Evolutionary conservation across 2,113 vertebrate genomes (phyloP).

Genomic region (Platanista minor): DNA sequence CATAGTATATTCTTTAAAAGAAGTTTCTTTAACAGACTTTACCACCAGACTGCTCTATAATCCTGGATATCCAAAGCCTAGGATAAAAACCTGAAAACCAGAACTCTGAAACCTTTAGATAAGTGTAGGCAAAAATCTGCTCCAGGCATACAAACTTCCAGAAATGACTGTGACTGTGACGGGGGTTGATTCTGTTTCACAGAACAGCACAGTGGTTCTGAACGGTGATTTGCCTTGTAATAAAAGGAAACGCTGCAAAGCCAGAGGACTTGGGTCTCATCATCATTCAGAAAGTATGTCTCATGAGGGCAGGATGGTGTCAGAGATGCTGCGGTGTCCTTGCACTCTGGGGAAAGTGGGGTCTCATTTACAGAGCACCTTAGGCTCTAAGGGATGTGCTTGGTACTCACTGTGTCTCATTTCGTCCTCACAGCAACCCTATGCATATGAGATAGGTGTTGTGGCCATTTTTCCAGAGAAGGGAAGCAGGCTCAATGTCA

Average conservation of each 20-base stretch:
- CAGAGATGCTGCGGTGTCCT: background rate
- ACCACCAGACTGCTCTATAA: background rate
- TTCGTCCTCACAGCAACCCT: background rate
- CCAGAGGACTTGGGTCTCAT: background rate
- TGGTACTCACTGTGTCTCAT: background rate
- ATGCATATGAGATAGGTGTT: background rate
- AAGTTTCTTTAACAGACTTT: background rate
- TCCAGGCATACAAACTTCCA: background rate
- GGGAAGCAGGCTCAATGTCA: background rate
- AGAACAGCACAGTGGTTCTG: background rate
- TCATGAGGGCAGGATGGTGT: background rate
- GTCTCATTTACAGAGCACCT: background rate
- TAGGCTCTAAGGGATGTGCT: background rate
- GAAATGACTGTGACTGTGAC: fast-evolving
- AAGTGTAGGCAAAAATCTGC: background rate
- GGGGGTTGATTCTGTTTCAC: background rate
- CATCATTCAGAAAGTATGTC: background rate
- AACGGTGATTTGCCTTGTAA: background rate
- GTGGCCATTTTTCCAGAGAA: background rate
- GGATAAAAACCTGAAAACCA: background rate
- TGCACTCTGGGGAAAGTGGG: background rate
- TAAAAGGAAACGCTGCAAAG: background rate
- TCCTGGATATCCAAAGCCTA: background rate
- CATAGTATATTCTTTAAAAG: background rate
- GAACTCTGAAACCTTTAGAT: background rate